A percentile compares a stretch with the other conserved stretches of the same genome.
These are phyloP conservation scores for Phalacrocorax aristotelis DNA, from an alignment of 2,113 vertebrate genomes.

Conservation along the genomic window DNA sequence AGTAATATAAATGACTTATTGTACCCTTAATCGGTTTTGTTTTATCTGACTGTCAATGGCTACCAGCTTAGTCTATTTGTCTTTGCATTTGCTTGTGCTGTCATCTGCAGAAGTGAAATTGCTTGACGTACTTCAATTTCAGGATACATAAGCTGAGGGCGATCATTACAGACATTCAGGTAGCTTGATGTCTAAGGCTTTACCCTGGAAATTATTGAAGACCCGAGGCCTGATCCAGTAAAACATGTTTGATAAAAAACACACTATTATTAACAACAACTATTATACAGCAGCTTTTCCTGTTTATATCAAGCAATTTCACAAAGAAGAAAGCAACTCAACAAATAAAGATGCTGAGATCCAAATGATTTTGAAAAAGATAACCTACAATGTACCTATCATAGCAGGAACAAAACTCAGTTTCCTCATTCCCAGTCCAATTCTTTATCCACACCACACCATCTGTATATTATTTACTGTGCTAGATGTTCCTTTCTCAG, in stretches of 20 bases:
- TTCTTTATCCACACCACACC: not conserved
- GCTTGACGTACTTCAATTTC: conserved; percentile 22
- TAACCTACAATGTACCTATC: not conserved
- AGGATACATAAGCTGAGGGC: not conserved
- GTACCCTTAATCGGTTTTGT: conserved; percentile 23
- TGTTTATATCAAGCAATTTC: not conserved
- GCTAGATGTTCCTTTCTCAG: not conserved
- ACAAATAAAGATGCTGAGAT: not conserved
- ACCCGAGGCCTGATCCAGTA: not conserved
- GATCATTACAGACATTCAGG: not conserved
- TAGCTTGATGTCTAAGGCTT: not conserved
- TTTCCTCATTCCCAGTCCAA: not conserved
- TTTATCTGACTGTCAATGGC: conserved; percentile 28
- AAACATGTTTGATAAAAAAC: not conserved
- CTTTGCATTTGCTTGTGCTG: not conserved
- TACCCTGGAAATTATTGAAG: not conserved
- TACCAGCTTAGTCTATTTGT: not conserved
- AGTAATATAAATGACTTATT: conserved; percentile 34
- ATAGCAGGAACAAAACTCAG: not conserved
- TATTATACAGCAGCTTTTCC: not conserved
- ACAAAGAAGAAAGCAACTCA: not conserved
- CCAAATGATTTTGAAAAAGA: not conserved
- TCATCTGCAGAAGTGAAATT: not conserved
- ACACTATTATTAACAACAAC: not conserved
- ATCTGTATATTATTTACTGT: not conserved